A percentile compares a stretch with the other conserved stretches of the same genome.
These are phyloP conservation scores for Otus scops DNA, from an alignment of 2,797 vertebrate species.

Conservation along the genomic window DNA sequence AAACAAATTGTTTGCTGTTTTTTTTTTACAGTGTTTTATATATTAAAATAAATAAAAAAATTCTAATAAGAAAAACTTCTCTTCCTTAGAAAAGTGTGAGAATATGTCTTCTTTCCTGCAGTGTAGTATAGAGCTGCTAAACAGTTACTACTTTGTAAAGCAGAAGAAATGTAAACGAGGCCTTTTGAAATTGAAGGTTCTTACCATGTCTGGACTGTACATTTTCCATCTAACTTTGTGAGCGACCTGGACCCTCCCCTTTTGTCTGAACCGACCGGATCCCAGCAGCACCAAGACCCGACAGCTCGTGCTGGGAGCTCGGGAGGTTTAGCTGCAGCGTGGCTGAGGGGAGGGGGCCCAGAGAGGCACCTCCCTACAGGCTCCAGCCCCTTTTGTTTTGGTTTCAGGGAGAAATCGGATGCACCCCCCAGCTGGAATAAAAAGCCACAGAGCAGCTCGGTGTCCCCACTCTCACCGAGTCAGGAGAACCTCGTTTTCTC, in stretches of 20 bases:
- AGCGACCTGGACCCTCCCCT: neutral
- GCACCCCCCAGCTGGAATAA: neutral
- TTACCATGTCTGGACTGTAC: conserved; percentile 68
- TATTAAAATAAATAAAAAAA: conserved; percentile 92
- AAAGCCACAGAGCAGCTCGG: neutral
- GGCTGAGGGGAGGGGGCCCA: fast-evolving
- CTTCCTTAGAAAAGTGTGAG: conserved; percentile 86
- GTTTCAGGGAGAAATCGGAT: neutral
- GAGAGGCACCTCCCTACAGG: fast-evolving
- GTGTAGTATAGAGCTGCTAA: conserved; percentile 12
- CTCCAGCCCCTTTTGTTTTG: neutral
- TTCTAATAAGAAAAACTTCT: conserved; percentile 85
- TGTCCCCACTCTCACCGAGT: neutral
- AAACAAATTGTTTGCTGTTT: conserved; percentile 76
- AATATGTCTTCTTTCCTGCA: conserved; percentile 64
- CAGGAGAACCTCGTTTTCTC: neutral
- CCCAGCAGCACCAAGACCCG: neutral
- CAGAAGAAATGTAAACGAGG: conserved; percentile 65
- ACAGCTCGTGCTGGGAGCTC: fast-evolving
- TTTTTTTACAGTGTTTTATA: conserved; percentile 83
- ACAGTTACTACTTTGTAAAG: conserved; percentile 41
- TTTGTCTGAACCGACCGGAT: neutral
- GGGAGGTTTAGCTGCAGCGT: fast-evolving
- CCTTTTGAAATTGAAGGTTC: conserved; percentile 31
- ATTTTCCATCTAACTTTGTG: neutral